Percentiles rank a stretch among this genome's conserved stretches.
These are phyloP conservation scores for Tichodroma muraria DNA, from an alignment of 2,113 vertebrate genomes.

Conservation along the genomic window DNA sequence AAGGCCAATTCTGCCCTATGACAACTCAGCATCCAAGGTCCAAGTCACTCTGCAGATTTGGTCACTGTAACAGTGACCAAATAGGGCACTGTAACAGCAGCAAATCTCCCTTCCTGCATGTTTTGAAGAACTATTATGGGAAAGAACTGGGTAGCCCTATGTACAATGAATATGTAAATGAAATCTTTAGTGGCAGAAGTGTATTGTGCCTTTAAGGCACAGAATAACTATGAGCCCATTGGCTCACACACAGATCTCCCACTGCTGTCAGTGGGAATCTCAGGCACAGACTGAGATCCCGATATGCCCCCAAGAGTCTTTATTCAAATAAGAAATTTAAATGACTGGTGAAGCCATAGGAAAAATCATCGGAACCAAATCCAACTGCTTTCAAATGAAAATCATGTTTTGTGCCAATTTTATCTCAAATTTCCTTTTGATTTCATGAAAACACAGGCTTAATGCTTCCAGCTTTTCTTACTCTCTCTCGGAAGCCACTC, in stretches of 20 bases:
- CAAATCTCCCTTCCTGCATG: not conserved
- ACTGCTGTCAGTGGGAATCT: slow-evolving; percentile 33
- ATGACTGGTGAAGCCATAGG: not conserved
- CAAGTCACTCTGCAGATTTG: not conserved
- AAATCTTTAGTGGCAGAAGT: slow-evolving; percentile 36
- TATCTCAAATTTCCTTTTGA: not conserved
- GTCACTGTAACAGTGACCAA: no score
- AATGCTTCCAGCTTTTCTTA: not conserved
- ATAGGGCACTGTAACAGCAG: not conserved
- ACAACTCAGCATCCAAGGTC: not conserved
- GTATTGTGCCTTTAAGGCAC: slow-evolving; percentile 10
- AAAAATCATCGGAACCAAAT: not conserved
- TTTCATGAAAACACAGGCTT: not conserved
- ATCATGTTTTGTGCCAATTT: not conserved
- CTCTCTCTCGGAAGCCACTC: not conserved
- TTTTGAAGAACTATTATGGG: not conserved
- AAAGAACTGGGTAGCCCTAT: not conserved
- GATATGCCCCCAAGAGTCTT: not conserved
- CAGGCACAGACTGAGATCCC: not conserved
- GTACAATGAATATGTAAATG: slow-evolving; percentile 13
- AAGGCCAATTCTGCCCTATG: not conserved
- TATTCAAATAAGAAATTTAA: slow-evolving; percentile 8
- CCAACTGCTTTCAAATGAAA: not conserved
- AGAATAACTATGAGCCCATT: not conserved
- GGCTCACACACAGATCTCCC: slow-evolving; percentile 23